Conservation (phyloP, 2,888 invertebrate genomes). For the Agrilus biguttatus region DNA sequence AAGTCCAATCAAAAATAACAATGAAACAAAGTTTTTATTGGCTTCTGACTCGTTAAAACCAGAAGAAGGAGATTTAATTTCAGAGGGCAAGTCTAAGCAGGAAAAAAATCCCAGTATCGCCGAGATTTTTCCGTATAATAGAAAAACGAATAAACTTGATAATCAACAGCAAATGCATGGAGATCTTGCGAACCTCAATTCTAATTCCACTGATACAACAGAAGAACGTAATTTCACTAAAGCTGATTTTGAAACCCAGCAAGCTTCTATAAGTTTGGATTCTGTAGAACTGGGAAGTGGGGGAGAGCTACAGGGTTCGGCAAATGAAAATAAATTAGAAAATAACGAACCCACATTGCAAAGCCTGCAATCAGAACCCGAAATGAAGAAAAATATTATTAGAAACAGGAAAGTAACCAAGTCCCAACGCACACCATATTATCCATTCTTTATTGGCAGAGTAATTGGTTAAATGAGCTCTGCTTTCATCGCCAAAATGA, state of each 20-base stretch:
- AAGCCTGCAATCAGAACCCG: constrained; percentile 9
- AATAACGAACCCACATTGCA: constrained; percentile 6
- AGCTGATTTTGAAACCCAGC: constrained; percentile 8
- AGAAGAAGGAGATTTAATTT: too few relatives aligned
- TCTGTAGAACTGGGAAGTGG: too few relatives aligned
- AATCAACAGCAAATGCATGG: neutral
- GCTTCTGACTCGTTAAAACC: too few relatives aligned
- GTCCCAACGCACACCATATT: constrained; percentile 36
- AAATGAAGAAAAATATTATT: constrained; percentile 29
- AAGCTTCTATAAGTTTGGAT: too few relatives aligned
- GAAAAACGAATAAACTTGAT: too few relatives aligned
- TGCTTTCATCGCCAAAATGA: neutral
- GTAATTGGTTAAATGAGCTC: constrained; percentile 29
- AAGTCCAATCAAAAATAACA: neutral
- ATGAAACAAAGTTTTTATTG: too few relatives aligned
- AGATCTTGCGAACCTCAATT: neutral
- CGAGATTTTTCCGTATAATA: too few relatives aligned
- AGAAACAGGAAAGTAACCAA: constrained; percentile 33
- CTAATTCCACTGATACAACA: constrained; percentile 3
- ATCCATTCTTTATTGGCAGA: constrained; percentile 39
- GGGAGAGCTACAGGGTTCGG: too few relatives aligned
- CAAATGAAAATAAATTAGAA: neutral
- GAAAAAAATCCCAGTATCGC: too few relatives aligned
- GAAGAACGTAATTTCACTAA: constrained; percentile 18
- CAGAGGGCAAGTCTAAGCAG: too few relatives aligned